These are phyloP conservation scores for Callorhinus ursinus DNA, from an alignment of 2,113 vertebrate genomes.

Conservation along the genomic window DNA sequence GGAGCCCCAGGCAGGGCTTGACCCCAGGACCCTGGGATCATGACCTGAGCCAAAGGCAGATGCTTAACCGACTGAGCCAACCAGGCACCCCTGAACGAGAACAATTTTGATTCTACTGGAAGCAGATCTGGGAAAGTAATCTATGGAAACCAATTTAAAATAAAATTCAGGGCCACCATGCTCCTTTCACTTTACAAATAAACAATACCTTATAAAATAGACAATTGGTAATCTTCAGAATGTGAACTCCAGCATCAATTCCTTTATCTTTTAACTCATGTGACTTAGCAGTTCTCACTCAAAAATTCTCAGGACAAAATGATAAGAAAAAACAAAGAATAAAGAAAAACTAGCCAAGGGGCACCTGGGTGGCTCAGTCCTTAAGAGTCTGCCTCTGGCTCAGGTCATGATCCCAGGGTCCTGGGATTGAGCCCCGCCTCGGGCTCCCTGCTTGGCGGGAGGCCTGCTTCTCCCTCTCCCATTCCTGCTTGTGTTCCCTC, in stretches of 20 bases:
- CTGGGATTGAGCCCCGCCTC: no score
- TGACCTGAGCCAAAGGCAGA: background rate
- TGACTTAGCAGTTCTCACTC: background rate
- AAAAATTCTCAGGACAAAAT: background rate
- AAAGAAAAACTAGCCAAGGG: background rate
- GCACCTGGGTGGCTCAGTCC: no score
- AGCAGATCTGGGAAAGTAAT: background rate
- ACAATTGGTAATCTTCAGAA: background rate
- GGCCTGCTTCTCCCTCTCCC: no score
- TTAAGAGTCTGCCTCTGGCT: no score
- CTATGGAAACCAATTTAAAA: background rate
- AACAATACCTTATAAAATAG: background rate
- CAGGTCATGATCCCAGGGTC: no score
- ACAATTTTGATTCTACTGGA: background rate
- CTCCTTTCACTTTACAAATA: background rate
- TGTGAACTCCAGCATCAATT: background rate
- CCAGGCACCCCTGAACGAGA: background rate
- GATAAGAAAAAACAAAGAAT: background rate
- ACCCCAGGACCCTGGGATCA: background rate
- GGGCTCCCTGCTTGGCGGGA: no score
- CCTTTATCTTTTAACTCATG: background rate
- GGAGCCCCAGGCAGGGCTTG: background rate
- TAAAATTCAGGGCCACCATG: background rate
- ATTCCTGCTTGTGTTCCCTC: no score
- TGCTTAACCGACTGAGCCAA: background rate